Evolutionary conservation across 2,888 invertebrate species (phyloP).

Genomic region (Phaedon cochleariae): DNA sequence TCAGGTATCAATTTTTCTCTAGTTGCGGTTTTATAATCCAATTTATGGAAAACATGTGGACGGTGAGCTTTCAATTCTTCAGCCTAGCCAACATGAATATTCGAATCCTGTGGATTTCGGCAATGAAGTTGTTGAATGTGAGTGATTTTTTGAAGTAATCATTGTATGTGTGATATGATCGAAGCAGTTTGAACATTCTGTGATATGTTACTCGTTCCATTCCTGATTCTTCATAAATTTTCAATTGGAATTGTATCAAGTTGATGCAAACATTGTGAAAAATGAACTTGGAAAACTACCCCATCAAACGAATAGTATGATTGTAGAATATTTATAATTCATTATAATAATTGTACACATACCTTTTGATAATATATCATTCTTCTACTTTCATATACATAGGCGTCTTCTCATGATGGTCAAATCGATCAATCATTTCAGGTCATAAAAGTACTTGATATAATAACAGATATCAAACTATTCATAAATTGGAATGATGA

Average conservation of each 20-base stretch:
- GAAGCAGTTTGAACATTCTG: background rate
- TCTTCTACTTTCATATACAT: background rate
- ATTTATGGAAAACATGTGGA: constrained; percentile 48
- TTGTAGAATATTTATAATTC: background rate
- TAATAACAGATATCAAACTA: too few species aligned
- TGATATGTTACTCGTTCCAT: background rate
- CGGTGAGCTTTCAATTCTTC: constrained; percentile 47
- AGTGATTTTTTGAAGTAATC: constrained; percentile 9
- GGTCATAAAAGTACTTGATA: too few species aligned
- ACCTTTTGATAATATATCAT: background rate
- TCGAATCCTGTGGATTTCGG: constrained; percentile 49
- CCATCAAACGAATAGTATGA: too few species aligned
- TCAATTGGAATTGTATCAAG: background rate
- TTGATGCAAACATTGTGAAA: too few species aligned
- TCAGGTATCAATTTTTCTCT: too few species aligned
- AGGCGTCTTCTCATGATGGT: background rate
- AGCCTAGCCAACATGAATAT: constrained; percentile 57
- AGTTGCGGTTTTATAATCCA: constrained; percentile 58
- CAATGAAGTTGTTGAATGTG: constrained; percentile 12
- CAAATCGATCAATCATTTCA: too few species aligned
- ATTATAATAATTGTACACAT: background rate
- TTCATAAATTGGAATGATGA: too few species aligned
- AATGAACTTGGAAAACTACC: too few species aligned
- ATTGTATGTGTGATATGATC: constrained; percentile 14
- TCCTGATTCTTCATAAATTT: constrained; percentile 4